These are phyloP conservation scores for Forpus xanthops DNA, from an alignment of 2,797 vertebrate genomes.

Conservation along the genomic window DNA sequence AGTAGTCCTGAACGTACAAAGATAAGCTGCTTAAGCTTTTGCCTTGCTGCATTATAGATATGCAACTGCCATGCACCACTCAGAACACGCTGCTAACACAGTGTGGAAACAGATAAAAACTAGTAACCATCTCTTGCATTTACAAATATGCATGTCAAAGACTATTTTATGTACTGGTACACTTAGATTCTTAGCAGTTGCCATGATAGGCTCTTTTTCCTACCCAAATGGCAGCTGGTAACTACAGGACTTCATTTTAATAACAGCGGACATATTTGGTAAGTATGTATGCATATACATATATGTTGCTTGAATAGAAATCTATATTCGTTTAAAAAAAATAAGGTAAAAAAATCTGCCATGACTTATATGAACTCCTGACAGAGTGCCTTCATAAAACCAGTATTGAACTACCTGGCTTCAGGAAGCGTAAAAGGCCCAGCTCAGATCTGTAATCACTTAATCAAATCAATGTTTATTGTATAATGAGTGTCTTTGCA, in stretches of 20 bases:
- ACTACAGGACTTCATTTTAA: neutral
- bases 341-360: neutral
- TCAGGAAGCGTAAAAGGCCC: neutral
- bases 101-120: neutral
- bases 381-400: neutral
- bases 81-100: neutral
- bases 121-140: neutral
- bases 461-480: neutral
- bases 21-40: neutral
- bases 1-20: neutral
- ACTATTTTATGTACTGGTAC: neutral
- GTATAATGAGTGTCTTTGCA: neutral
- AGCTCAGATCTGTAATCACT: neutral
- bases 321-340: neutral
- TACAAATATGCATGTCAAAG: neutral
- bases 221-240: neutral
- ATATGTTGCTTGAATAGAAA: slow-evolving; percentile 3
- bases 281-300: neutral
- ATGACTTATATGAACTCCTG: neutral
- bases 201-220: neutral
- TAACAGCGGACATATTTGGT: neutral
- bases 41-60: neutral
- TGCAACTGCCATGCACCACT: neutral
- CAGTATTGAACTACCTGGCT: neutral
- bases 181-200: neutral